Evolutionary conservation across 2,888 invertebrate species (phyloP), one percentile per base, ranked within the genome.

Genomic region (Aelia acuminata): DNA sequence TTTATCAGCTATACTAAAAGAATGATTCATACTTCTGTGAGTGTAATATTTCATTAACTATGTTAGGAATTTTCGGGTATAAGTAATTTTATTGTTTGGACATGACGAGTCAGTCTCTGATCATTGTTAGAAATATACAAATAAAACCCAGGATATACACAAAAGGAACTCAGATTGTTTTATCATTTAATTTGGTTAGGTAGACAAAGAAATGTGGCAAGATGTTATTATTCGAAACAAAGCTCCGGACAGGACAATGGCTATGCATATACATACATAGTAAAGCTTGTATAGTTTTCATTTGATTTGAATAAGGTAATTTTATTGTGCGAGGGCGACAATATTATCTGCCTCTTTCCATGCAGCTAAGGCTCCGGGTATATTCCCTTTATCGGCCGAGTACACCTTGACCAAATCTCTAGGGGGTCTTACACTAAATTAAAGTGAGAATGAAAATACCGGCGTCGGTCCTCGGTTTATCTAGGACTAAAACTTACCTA

Each of bases 281-380:
- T 47, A 80, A 80, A 80, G 35, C n/a, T 43, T 80, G n/a, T 80
- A 80, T 22, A 80, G 43, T 80, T 80, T 80, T 47, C 80, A 80
- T 80, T 80, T 43, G 43, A 80, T 80, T 80, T 80, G 80, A 80
- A 80, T 80, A 80, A 39, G 80, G 80, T 80, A 80, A 80, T 80
- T n/a, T 47, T n/a, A 43, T 80, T 80, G 11, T n/a, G 3, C 1
- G 3, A 0, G 3, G 4, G 39, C 22, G 43, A 80, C 43, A 80
- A 80, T 80, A 80, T 47, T 80, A 80, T 80, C 80, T 47, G 22
- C 15, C 43, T 80, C 15, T 43, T 43, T 80, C 3, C 80, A 80
- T 22, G 80, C 43, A 7, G 13, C 4, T 39, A 75, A 75, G 35
- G 39, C 39, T 10, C 3, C 13, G 8, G 3, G 13, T 39, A 75